Conservation (phyloP, 1,140 invertebrate species). For the Drosophila arawakana region DNA sequence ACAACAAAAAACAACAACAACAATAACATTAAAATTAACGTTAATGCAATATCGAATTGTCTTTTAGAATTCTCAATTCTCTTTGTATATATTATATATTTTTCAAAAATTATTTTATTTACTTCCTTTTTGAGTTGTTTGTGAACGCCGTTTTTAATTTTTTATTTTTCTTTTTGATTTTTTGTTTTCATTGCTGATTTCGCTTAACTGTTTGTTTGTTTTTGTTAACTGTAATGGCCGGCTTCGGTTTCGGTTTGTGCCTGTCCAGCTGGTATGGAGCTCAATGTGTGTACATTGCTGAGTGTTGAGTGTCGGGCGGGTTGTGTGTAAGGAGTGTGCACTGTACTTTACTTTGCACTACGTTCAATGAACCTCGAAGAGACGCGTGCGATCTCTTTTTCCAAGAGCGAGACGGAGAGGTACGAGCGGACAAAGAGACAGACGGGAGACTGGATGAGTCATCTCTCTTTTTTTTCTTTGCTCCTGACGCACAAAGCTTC, state of each 20-base stretch:
- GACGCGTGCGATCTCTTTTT: slow-evolving; percentile 49
- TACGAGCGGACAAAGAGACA: neutral
- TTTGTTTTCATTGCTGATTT: slow-evolving; percentile 51
- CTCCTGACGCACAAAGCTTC: slow-evolving; percentile 44
- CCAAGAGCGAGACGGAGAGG: slow-evolving; percentile 18
- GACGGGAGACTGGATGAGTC: slow-evolving; percentile 42
- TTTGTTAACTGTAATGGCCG: slow-evolving; percentile 77
- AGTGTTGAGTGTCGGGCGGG: slow-evolving; percentile 11
- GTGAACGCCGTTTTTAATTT: slow-evolving; percentile 3
- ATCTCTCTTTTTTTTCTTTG: slow-evolving; percentile 23
- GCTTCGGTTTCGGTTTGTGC: slow-evolving; percentile 1
- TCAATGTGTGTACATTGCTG: slow-evolving; percentile 9
- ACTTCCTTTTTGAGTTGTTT: slow-evolving; percentile 65
- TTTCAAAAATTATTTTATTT: slow-evolving; percentile 40
- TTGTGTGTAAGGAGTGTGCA: slow-evolving; percentile 12
- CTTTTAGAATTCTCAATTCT: slow-evolving; percentile 64
- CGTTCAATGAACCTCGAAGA: slow-evolving; percentile 70
- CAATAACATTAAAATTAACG: slow-evolving; percentile 31
- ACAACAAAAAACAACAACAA: slow-evolving; percentile 43
- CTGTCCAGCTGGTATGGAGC: neutral
- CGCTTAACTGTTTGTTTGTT: slow-evolving; percentile 76
- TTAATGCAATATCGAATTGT: slow-evolving; percentile 53
- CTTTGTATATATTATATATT: slow-evolving; percentile 34
- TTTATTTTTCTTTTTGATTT: slow-evolving; percentile 6
- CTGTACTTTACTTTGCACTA: slow-evolving; percentile 59